Conservation (phyloP, 2,797 vertebrate genomes). For the Phylloscopus collybita region DNA sequence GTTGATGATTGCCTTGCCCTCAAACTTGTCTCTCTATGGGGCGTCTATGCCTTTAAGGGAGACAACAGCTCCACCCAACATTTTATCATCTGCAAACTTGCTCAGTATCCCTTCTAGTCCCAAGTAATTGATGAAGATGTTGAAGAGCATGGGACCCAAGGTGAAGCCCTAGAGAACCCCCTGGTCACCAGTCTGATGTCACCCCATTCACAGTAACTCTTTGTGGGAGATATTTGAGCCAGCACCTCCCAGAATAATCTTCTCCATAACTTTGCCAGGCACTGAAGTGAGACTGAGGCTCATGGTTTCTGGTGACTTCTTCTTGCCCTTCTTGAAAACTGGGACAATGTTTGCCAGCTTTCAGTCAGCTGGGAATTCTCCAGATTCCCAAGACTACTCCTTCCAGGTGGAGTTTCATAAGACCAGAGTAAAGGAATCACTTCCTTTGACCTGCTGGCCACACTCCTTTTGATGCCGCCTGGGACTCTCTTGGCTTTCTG, state of each 20-base stretch:
- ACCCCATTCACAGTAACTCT: not conserved
- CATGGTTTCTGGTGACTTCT: not conserved
- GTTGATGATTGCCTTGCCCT: not conserved
- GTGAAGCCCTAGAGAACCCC: not conserved
- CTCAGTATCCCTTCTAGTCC: not conserved
- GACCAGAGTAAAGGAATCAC: not conserved
- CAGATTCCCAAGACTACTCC: not conserved
- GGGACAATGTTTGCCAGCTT: not conserved
- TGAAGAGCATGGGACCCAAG: not conserved
- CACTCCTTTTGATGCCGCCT: not conserved
- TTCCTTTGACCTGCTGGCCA: not conserved
- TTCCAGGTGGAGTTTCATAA: not conserved
- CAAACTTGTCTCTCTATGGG: not conserved
- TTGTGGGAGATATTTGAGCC: not conserved
- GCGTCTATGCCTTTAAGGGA: not conserved
- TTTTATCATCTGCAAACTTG: rapidly evolving
- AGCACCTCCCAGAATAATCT: not conserved
- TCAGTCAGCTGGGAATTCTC: not conserved
- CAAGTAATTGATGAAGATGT: not conserved
- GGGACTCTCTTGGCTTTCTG: not conserved
- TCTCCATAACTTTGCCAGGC: not conserved
- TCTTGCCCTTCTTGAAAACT: not conserved
- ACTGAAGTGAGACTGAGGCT: not conserved
- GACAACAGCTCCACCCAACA: not conserved
- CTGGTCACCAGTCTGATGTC: not conserved